Percentiles rank a stretch among this genome's conserved stretches.
Conservation (phyloP, 2,113 vertebrate genomes). For the Thunnus thynnus region DNA sequence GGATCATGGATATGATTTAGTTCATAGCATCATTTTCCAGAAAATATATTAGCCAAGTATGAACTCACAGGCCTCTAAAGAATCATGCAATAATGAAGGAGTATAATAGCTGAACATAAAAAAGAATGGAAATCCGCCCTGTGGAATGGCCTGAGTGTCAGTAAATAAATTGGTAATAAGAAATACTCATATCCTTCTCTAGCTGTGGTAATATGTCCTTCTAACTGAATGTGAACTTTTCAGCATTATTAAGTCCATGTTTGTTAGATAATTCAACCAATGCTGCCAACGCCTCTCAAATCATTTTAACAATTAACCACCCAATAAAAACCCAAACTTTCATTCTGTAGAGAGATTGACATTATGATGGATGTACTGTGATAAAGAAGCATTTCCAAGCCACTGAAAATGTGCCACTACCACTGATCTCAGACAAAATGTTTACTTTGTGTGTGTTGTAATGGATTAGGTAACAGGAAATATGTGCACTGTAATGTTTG, state of each 20-base stretch:
- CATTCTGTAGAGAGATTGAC: slow-evolving; percentile 19
- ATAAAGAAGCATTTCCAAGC: slow-evolving; percentile 8
- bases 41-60: slow-evolving; percentile 19
- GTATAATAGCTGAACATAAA: background rate
- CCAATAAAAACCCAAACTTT: background rate
- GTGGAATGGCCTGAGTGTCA: background rate
- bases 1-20: slow-evolving; percentile 15
- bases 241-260: background rate
- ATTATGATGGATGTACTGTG: slow-evolving; percentile 45
- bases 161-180: background rate
- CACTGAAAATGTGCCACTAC: slow-evolving; percentile 13
- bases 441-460: background rate
- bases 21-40: slow-evolving; percentile 17
- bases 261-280: background rate
- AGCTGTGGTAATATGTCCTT: background rate
- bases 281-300: background rate
- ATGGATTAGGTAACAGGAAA: background rate
- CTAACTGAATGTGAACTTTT: background rate
- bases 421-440: background rate
- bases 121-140: slow-evolving; percentile 5
- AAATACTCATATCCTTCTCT: background rate
- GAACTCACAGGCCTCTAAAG: slow-evolving; percentile 26
- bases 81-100: background rate
- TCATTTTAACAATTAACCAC: background rate
- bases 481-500: slow-evolving; percentile 3